Evolutionary conservation across 2,888 invertebrate species (phyloP).

Genomic region (Acrobasis suavella): DNA sequence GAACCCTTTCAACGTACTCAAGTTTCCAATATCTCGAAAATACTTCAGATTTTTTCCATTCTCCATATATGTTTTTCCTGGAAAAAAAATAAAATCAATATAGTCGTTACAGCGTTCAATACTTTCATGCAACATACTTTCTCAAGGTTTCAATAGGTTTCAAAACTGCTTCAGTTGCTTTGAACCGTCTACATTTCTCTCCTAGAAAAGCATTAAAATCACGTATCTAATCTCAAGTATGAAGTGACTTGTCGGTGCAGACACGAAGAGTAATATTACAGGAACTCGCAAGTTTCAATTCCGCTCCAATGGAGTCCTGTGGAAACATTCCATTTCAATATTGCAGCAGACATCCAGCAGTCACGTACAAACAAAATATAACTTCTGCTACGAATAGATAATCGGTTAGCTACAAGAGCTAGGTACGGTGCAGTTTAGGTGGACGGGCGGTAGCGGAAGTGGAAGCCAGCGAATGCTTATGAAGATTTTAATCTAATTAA

Average conservation of each 20-base stretch:
- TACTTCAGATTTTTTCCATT: too few relatives aligned
- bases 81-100: too few relatives aligned
- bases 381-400: slow-evolving; percentile 12
- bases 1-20: too few relatives aligned
- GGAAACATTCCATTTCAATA: slow-evolving; percentile 16
- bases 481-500: too few relatives aligned
- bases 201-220: neutral
- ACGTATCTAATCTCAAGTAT: slow-evolving; percentile 7
- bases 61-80: too few relatives aligned
- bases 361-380: slow-evolving; percentile 17
- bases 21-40: too few relatives aligned
- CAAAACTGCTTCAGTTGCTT: neutral
- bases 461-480: too few relatives aligned
- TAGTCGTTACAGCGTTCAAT: too few relatives aligned
- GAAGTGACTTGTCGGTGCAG: neutral
- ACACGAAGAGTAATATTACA: slow-evolving; percentile 1
- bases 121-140: too few relatives aligned
- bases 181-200: neutral
- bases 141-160: too few relatives aligned
- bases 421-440: slow-evolving; percentile 3
- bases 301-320: slow-evolving; percentile 5
- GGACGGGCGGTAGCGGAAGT: neutral
- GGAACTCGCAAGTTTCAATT: neutral
- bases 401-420: neutral
- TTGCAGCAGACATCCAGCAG: neutral